Evolutionary conservation across 2,113 vertebrate genomes (phyloP), one percentile per base, ranked within the genome.

Genomic region (Prolemur simus): DNA sequence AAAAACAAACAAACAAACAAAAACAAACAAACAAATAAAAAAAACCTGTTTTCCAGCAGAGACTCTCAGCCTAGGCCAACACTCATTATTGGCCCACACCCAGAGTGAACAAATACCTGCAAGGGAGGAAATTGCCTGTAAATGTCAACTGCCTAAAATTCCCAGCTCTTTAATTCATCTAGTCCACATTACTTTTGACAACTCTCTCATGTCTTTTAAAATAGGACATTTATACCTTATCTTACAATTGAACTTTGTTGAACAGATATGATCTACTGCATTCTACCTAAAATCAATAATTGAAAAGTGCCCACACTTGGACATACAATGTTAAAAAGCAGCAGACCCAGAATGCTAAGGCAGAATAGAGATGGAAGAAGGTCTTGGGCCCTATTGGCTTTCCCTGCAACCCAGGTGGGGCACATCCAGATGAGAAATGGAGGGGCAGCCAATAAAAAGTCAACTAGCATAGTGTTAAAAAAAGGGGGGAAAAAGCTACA

Each of bases 201-300:
- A n/a, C 5, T 84, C 69, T 76, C 10, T 25, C 32, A 17, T 45
- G 5, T 54, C 20, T 74, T 97, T 88, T 84, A 64, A 94, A 90
- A 71, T 66, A 56, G 34, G 47, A 17, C 58, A 49, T 78, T 56
- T 91, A 21, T 20, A 94, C 27, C 8, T 42, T 37, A 45, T 54
- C 27, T 87, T 91, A 5, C 12, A 77, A 27, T 69, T 4, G 68
- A 66, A 49, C 9, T 77, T 47, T 64, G 8, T 73, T 87, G 49
- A 39, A 4, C 23, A 69, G 49, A 66, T 83, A 8, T 68, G 60
- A 39, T 76, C 60, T 68, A 64, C 3, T 63, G 27, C 20, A 39
- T 73, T 64, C 54, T 74, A 83, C 10, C 42, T 54, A 60, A 60
- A 87, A 32, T 68, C 25, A 83, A 54, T 42, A 71, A 71, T 47